These are phyloP conservation scores for Numida meleagris DNA, from an alignment of 2,113 vertebrate genomes.

Conservation along the genomic window DNA sequence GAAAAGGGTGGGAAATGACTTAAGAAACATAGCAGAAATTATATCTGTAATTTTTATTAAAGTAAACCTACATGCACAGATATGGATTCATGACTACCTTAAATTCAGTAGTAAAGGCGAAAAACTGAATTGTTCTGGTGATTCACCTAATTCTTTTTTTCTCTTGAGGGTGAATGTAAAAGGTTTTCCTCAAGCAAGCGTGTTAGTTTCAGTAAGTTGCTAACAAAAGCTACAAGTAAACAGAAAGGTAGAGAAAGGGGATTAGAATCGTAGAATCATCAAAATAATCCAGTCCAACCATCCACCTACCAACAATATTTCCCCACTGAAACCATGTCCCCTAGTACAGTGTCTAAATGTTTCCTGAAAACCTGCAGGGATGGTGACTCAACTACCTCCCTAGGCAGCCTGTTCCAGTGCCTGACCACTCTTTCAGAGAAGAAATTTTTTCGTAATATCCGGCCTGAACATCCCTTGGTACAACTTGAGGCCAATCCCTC, in stretches of 20 bases:
- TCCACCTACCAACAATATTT: no score
- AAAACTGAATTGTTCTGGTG: neutral
- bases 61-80: neutral
- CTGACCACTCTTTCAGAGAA: no score
- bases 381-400: no score
- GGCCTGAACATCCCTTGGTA: no score
- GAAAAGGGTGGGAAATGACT: neutral
- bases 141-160: neutral
- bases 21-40: neutral
- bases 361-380: no score
- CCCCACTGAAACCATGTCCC: no score
- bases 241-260: neutral
- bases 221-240: neutral
- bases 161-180: neutral
- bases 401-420: no score
- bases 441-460: no score
- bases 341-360: no score
- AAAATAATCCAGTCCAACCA: no score
- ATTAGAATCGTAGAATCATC: no score
- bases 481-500: no score
- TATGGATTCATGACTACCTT: neutral
- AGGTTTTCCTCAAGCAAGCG: neutral
- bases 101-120: neutral
- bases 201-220: neutral
- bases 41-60: neutral